A percentile compares a stretch with the other conserved stretches of the same genome.
phyloP scores from a whole-genome alignment of 2,113 vertebrate species.

The Odobenus rosmarus region DNA sequence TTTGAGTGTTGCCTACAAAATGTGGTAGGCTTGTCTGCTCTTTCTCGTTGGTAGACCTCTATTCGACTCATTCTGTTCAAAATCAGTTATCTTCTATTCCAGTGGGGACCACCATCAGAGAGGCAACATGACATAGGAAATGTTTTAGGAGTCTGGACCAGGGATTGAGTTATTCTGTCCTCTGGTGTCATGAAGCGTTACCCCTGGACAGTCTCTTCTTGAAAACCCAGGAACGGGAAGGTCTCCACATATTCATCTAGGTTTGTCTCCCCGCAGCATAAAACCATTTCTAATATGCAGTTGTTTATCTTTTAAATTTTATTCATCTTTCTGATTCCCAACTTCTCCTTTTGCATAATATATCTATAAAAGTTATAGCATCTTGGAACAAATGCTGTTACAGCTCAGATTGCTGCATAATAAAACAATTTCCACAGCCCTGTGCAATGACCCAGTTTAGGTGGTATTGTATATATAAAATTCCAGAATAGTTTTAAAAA shows the following conservation, averaged over 20 bases:
- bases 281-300: not conserved
- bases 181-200: not conserved
- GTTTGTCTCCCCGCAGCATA: not conserved
- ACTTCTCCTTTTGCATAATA: not conserved
- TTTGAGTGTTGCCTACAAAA: not conserved
- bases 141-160: not conserved
- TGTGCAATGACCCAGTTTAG: not conserved
- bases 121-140: not conserved
- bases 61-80: not conserved
- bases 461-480: not conserved
- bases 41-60: not conserved
- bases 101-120: not conserved
- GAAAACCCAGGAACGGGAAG: not conserved
- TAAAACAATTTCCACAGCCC: not conserved
- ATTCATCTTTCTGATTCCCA: not conserved
- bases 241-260: not conserved
- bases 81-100: not conserved
- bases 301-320: slow-evolving; percentile 39
- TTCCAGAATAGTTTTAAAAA: not conserved
- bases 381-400: slow-evolving; percentile 16
- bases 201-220: not conserved
- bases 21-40: not conserved
- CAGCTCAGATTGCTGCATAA: not conserved
- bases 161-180: not conserved
- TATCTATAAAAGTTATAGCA: not conserved